Percentiles rank a stretch among this genome's conserved stretches.
Conservation (phyloP, 2,113 vertebrate genomes). For the Zapornia atra region DNA sequence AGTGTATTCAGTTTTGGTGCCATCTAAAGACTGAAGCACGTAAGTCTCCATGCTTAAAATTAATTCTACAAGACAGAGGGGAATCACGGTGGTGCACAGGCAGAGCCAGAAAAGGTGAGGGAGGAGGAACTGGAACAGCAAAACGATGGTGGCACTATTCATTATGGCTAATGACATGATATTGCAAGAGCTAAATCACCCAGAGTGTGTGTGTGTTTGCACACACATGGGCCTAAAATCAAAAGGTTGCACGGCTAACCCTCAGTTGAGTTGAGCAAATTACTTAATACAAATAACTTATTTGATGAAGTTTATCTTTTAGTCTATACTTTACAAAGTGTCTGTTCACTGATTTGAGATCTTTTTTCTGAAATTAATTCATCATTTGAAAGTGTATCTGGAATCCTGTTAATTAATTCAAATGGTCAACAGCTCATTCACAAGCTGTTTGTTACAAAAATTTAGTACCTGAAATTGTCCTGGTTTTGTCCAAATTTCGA, state of each 20-base stretch:
- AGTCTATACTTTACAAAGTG: neutral
- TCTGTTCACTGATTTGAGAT: neutral
- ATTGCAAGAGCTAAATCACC: neutral
- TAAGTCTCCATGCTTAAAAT: conserved; percentile 29
- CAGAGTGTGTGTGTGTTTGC: neutral
- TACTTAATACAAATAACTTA: neutral
- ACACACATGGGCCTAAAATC: neutral
- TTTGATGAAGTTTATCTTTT: neutral
- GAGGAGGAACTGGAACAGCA: neutral
- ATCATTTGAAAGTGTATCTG: neutral
- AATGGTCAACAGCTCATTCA: neutral
- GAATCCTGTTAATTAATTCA: conserved; percentile 3
- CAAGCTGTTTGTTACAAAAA: neutral
- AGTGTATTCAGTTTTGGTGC: conserved; percentile 61
- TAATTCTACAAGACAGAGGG: neutral
- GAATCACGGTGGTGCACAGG: neutral
- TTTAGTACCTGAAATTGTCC: neutral
- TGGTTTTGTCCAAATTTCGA: neutral
- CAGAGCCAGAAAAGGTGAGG: neutral
- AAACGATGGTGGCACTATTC: neutral
- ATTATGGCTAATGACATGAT: neutral
- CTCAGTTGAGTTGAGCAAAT: neutral
- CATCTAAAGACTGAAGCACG: conserved; percentile 61
- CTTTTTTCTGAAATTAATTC: neutral
- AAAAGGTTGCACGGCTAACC: neutral